These are phyloP conservation scores for Hydractinia symbiolongicarpus DNA, from an alignment of 30 jellyfish, hydroid and myxozoan genomes.

Conservation along the genomic window DNA sequence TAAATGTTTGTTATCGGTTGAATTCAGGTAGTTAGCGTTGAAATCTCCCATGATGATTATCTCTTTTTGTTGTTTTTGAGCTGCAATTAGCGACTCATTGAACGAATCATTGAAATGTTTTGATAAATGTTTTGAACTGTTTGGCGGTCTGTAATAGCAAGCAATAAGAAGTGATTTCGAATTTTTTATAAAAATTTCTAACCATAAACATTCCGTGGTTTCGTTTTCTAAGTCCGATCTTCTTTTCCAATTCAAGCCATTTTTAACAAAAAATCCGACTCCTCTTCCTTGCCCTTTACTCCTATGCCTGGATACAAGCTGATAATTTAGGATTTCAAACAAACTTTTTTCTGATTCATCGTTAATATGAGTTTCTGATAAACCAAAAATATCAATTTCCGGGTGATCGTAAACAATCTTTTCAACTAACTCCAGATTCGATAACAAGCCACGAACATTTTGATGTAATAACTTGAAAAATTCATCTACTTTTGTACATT, in stretches of 20 bases:
- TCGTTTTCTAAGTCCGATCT: neutral
- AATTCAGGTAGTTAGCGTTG: neutral
- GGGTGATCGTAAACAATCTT: neutral
- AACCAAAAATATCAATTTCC: neutral
- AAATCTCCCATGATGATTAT: neutral
- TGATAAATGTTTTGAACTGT: conserved; percentile 10
- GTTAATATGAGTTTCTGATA: conserved; percentile 1
- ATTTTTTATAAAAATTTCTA: neutral
- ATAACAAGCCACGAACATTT: conserved; percentile 1
- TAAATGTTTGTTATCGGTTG: neutral
- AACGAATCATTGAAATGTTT: neutral
- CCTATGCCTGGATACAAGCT: no score
- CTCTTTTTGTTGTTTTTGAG: conserved; percentile 10
- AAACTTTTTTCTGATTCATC: neutral
- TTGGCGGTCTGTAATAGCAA: neutral
- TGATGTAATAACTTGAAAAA: neutral
- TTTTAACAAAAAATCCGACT: no score
- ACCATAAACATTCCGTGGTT: conserved; percentile 5
- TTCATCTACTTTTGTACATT: no score
- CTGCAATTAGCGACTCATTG: neutral
- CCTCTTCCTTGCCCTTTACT: no score
- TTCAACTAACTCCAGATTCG: neutral
- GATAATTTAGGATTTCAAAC: no score
- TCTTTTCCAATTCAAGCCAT: neutral
- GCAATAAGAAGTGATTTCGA: neutral